A percentile compares a stretch with the other conserved stretches of the same genome.
phyloP scores from a whole-genome alignment of 2,113 vertebrate species.

The Psilopsiagon aurifrons region DNA sequence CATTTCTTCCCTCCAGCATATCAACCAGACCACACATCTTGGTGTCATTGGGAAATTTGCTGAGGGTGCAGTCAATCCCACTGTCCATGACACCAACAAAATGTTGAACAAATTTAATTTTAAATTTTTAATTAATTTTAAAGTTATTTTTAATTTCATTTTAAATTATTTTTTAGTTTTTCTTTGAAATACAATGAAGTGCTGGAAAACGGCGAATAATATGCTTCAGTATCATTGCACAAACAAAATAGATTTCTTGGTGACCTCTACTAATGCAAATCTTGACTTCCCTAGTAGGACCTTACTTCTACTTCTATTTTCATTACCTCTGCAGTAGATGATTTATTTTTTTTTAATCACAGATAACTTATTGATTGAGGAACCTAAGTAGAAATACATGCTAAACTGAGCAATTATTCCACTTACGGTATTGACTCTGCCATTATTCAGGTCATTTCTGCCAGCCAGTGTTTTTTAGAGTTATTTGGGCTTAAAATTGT shows the following conservation, averaged over 20 bases:
- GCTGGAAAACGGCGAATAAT: not conserved
- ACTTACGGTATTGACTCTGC: not conserved
- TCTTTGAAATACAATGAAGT: not conserved
- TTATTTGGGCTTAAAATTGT: not conserved
- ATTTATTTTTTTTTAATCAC: not conserved
- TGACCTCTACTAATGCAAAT: not conserved
- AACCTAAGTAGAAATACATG: not conserved
- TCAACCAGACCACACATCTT: too few relatives aligned
- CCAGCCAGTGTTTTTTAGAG: constrained; percentile 3
- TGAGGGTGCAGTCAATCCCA: too few relatives aligned
- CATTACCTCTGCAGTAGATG: not conserved
- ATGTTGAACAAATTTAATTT: too few relatives aligned
- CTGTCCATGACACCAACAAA: too few relatives aligned
- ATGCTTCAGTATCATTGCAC: not conserved
- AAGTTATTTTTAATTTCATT: too few relatives aligned
- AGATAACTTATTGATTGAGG: not conserved
- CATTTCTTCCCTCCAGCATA: too few relatives aligned
- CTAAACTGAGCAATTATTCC: constrained; percentile 35
- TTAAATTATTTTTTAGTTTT: not conserved
- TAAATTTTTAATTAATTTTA: too few relatives aligned
- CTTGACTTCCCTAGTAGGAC: not conserved
- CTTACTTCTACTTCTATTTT: not conserved
- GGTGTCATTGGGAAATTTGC: too few relatives aligned
- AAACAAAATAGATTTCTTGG: not conserved
- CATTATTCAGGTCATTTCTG: constrained; percentile 33